Base-by-base conservation (phyloP, 2,888 invertebrate species). In the Diogma glabrata region DNA sequence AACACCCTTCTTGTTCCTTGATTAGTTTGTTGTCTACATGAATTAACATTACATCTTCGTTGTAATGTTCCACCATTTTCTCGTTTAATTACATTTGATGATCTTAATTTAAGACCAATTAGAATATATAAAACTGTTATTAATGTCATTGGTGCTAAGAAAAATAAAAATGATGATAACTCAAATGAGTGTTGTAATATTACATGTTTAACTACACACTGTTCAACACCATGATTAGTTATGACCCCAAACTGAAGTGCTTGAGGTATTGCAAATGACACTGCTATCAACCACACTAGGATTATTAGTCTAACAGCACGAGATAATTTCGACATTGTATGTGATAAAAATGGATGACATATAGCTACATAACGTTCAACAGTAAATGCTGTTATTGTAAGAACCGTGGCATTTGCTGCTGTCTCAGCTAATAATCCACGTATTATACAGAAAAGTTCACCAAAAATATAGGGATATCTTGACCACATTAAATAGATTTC, bases 131-230 rank as follows among this genome's bases (percentile, higher is more conserved):
- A 69, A 54, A 88, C 83, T n/a, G 83, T 78, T 61, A 91, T 89
- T 55, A 90, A 73, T 33, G 84, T 84, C 88, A 92, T 89, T 4
- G 91, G 91, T n/a, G 82, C 78, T 49, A 88, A 79, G 66, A 92
- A 92, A 68, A 91, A 88, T 58, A 90, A 71, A 61, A 84, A 78
- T 0, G 82, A 80, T 16, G 78, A 76, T n/a, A 77, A 58, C 55
- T 75, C 74, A 60, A 78, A 78, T 1, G 76, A 75, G 58, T 77
- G 74, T 20, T 67, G 56, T 2, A 75, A 59, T 3, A 75, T 67
- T 7, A 67, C 64, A 4, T 66, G 62, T 10, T 68, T 64, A 10
- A 67, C 64, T 2, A 57, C 58, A 52, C 70, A 70, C 47, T 61
- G 63, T 43, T 64, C 64, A 3, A 67, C 55, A 3, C 65, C 67